Base-by-base conservation (phyloP, 1,140 invertebrate species). In the Saxidomus purpurata region DNA sequence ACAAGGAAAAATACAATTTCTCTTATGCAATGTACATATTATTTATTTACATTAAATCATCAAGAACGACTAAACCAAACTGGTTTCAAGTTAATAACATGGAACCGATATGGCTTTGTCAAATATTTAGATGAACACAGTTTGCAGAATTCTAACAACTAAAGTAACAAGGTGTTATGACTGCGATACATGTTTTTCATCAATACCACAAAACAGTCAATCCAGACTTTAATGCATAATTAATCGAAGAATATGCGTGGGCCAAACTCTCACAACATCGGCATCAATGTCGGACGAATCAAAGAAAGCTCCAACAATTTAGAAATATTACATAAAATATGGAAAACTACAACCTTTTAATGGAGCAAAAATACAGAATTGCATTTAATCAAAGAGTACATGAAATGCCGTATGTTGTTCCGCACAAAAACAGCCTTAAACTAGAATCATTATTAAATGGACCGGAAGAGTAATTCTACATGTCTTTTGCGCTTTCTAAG, bases 1-100 rank as follows among this genome's bases (percentile, higher is more conserved):
- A 43, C 49, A 49, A 76, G 38, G 71, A 76, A 76, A 76, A 43
- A 76, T 76, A 76, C 59, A 63, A 63, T 63, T 63, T 63, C 59
- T 63, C 22, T 63, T 63, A 63, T 8, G 11, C 59, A 63, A n/a
- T 1, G 59, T 63, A 63, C 52, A 63, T n/a, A 15, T 28, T 19
- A 63, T n/a, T 6, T 63, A 63, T 63, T 4, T 63, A 63, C 59
- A 63, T 28, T 63, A 63, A 28, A n/a, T 8, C 59, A 63, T 63
- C 19, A 28, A 63, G 6, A 8, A 28, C 22, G 59, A 63, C 25
- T 28, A 63, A 63, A 63, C 59, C 9, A 9, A 28, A 11, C 59
- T 63, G 25, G 59, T 63, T 63, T n/a, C 25, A 28, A 28, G 25
- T 63, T 28, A 22, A 3, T n/a, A 28, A n/a, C 22, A 19, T 28